phyloP scores from a whole-genome alignment of 1,140 invertebrate genomes.

The Drosophila subpulchrella region DNA sequence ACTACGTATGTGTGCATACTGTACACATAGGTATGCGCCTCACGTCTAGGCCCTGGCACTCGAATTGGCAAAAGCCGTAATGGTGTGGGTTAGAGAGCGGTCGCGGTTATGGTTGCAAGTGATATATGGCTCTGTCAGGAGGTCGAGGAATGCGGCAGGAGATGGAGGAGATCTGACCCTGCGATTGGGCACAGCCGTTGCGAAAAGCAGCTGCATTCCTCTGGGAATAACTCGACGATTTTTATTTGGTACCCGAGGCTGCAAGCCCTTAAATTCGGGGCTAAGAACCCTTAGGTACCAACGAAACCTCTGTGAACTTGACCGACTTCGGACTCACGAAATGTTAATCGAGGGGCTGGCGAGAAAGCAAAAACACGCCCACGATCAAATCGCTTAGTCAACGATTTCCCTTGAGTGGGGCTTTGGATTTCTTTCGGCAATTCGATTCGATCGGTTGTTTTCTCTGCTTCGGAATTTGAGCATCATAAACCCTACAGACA shows the following conservation, averaged over 20 bases:
- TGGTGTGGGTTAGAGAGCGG: constrained; percentile 13
- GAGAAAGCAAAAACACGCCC: constrained; percentile 37
- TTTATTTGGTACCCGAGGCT: constrained; percentile 1
- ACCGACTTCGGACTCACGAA: constrained; percentile 27
- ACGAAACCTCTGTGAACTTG: constrained; percentile 29
- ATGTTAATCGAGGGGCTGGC: constrained; percentile 33
- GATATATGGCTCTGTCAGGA: constrained; percentile 27
- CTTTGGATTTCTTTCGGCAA: constrained; percentile 24
- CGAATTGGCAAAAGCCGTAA: constrained; percentile 32
- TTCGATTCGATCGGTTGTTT: constrained; percentile 6
- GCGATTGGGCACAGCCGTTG: constrained; percentile 17
- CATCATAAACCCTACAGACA: constrained; percentile 12
- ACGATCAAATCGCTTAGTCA: constrained; percentile 14
- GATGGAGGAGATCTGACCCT: constrained; percentile 39
- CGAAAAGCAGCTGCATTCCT: constrained; percentile 26
- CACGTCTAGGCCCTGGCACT: constrained; percentile 52
- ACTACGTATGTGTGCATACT: constrained; percentile 6
- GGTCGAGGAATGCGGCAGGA: constrained; percentile 26
- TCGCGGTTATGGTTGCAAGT: constrained; percentile 6
- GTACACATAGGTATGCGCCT: constrained; percentile 21
- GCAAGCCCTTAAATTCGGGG: neutral
- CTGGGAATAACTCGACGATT: constrained; percentile 8
- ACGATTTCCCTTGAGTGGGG: constrained; percentile 28
- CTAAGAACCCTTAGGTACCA: neutral
- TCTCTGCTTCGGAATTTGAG: constrained; percentile 15